phyloP scores from a whole-genome alignment of 2,888 invertebrate genomes.

The Cordilura impudica region DNA sequence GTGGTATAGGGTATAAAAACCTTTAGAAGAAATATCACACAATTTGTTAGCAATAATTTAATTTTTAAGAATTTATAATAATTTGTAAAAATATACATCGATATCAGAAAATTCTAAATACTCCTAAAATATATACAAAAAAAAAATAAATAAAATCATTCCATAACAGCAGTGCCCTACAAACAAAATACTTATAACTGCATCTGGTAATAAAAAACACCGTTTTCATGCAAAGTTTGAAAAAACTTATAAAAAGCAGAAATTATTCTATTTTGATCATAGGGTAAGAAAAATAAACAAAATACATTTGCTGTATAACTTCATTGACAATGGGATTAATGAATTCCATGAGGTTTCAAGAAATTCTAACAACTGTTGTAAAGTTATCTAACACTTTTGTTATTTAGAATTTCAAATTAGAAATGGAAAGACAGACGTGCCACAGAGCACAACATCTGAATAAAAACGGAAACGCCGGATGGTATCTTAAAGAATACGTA shows the following conservation, averaged over 20 bases:
- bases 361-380: conserved; percentile 29
- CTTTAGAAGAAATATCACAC: too few species aligned
- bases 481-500: conserved; percentile 52
- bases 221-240: conserved; percentile 13
- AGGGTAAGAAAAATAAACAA: neutral
- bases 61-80: too few species aligned
- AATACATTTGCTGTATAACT: conserved; percentile 18
- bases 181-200: conserved; percentile 7
- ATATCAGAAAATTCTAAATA: too few species aligned
- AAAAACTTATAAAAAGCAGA: neutral
- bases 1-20: too few species aligned
- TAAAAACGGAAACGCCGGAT: conserved; percentile 2
- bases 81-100: too few species aligned
- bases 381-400: conserved; percentile 57
- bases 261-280: neutral
- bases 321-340: conserved; percentile 47
- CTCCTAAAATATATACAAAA: too few species aligned
- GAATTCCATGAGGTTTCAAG: conserved; percentile 45
- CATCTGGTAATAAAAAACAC: conserved; percentile 28
- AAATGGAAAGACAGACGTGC: conserved; percentile 7
- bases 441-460: neutral
- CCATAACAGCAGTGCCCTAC: too few species aligned
- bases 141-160: too few species aligned
- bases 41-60: too few species aligned
- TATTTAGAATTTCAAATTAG: conserved; percentile 33